Conservation (phyloP, 1,140 invertebrate genomes). For the Rhizoglyphus robini region DNA sequence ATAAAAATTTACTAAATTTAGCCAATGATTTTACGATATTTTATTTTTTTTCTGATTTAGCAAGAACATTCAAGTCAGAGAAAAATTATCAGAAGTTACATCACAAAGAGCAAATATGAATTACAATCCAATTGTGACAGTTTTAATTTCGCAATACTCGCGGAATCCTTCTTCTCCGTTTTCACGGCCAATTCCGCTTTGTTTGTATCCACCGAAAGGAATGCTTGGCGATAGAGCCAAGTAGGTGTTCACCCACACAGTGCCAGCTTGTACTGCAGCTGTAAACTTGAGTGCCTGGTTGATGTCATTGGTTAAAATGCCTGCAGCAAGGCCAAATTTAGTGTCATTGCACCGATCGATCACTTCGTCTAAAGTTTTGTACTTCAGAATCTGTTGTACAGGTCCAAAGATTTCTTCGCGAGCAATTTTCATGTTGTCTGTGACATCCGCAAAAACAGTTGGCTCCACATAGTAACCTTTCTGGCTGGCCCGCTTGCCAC, state of each 20-base stretch:
- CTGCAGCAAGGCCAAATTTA: conserved; percentile 73
- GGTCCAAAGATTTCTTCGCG: conserved; percentile 73
- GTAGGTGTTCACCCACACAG: conserved; percentile 78
- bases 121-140: too few relatives aligned
- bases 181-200: conserved; percentile 68
- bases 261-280: conserved; percentile 61
- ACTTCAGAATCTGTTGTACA: too few relatives aligned
- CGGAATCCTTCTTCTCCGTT: conserved; percentile 25
- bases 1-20: too few relatives aligned
- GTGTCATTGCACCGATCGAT: conserved; percentile 75
- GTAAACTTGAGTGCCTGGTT: conserved; percentile 61
- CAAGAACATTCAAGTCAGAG: too few relatives aligned
- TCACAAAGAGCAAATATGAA: too few relatives aligned
- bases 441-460: conserved; percentile 74
- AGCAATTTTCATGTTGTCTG: conserved; percentile 70
- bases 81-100: too few relatives aligned
- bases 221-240: conserved; percentile 53
- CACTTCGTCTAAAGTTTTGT: too few relatives aligned
- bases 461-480: conserved; percentile 71
- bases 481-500: conserved; percentile 52
- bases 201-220: conserved; percentile 76
- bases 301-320: conserved; percentile 70
- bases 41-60: too few relatives aligned
- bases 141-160: conserved; percentile 26
- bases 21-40: too few relatives aligned